Base-by-base conservation (phyloP, 2,888 invertebrate species). In the Subacronicta megacephala region DNA sequence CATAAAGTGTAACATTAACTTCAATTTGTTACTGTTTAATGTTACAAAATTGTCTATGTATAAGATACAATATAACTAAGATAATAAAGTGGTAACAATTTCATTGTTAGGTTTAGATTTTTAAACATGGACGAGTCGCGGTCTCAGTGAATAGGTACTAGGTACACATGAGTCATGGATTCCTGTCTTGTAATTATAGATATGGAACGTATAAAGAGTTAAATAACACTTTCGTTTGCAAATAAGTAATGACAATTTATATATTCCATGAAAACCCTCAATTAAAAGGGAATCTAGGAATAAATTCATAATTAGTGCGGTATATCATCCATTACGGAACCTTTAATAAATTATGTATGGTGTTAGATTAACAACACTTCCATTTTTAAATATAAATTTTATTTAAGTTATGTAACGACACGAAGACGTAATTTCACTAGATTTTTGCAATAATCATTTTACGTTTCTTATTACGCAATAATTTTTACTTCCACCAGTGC, bases 81-180 rank as follows among this genome's bases (percentile, higher is more conserved):
- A n/a, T 3, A 26, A 29, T 37, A 9, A 29, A 38, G n/a, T 13
- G 10, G 16, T 61, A 51, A 51, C 52, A 50, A 46, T 20, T 46
- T 36, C 33, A 35, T 67, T 61, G 46, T 47, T 31, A 68, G 40
- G 62, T 52, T 46, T 45, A 53, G 62, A 40, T 68, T 62, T 41
- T 26, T 36, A 47, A 64, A 68, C 40, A 54, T 38, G 29, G 37
- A 37, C 37, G 26, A 38, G 17, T 47, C 10, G 26, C 18, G 13
- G 38, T 51, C 46, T 38, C 35, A 33, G 16, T 41, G 44, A 37
- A 54, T 40, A n/a, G n/a, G n/a, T n/a, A n/a, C n/a, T n/a, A n/a
- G n/a, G n/a, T n/a, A n/a, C n/a, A 42, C 33, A 16, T 64, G 69
- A 64, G 47, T 68, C 69, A 64, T 44, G 31, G 47, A 64, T 68